These are phyloP conservation scores for Agrilus biguttatus DNA, from an alignment of 2,888 invertebrate species.

Conservation along the genomic window DNA sequence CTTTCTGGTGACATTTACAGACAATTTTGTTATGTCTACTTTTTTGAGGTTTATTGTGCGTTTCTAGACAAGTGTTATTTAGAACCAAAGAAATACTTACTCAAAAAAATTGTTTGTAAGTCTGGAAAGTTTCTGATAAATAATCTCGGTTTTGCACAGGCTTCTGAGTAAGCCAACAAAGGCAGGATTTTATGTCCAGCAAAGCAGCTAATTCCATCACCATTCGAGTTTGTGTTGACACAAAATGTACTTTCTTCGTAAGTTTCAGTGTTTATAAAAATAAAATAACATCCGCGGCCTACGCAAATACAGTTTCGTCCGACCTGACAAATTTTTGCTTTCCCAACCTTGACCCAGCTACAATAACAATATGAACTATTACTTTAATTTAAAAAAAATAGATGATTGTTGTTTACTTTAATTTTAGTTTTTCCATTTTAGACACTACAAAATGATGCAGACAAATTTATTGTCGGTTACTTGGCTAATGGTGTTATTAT, in stretches of 20 bases:
- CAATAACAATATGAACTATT: conserved; percentile 7
- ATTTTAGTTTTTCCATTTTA: too few species aligned
- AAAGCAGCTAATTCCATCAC: conserved; percentile 44
- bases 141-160: conserved; percentile 38
- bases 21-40: too few species aligned
- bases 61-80: too few species aligned
- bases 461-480: too few species aligned
- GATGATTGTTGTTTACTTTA: too few species aligned
- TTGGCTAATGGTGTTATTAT: too few species aligned
- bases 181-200: conserved; percentile 40
- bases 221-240: conserved; percentile 30
- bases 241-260: conserved; percentile 36
- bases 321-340: conserved; percentile 36
- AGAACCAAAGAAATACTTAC: too few species aligned
- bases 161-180: conserved; percentile 53
- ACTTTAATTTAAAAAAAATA: too few species aligned
- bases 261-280: conserved; percentile 39
- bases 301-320: conserved; percentile 41
- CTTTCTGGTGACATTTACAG: too few species aligned
- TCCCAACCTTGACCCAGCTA: conserved; percentile 48
- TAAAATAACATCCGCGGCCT: conserved; percentile 41
- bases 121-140: conserved; percentile 47
- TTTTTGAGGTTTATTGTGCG: too few species aligned
- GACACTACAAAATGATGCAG: too few species aligned
- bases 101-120: conserved; percentile 28